Conservation (phyloP, 2,113 vertebrate species). For the Myotis brandtii region DNA sequence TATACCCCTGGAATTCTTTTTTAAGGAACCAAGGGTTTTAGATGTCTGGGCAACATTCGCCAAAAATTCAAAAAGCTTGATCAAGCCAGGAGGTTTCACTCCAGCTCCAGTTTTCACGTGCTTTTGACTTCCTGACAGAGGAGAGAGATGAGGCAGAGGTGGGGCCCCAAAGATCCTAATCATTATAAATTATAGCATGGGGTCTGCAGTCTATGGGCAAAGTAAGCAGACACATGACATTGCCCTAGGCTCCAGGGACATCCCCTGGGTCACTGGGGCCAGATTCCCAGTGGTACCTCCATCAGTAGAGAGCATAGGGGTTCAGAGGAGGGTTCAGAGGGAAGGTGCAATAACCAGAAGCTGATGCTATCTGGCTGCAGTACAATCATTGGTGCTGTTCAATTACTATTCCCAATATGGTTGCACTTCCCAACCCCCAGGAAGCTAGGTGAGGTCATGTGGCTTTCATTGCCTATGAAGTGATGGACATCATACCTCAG, state of each 20-base stretch:
- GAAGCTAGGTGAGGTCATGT: not conserved
- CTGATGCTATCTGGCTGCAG: not conserved
- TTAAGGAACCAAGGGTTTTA: constrained; percentile 67
- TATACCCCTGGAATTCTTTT: constrained; percentile 76
- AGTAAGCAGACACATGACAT: not conserved
- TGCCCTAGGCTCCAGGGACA: no score
- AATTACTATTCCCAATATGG: not conserved
- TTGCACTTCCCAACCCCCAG: not conserved
- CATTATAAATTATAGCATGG: not conserved
- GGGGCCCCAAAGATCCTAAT: not conserved
- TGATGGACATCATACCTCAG: not conserved
- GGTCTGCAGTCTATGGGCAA: not conserved
- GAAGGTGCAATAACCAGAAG: not conserved
- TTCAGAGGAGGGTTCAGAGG: not conserved
- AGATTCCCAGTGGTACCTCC: not conserved
- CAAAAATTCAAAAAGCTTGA: constrained; percentile 40
- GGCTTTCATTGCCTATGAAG: not conserved
- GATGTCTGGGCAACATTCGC: constrained; percentile 59
- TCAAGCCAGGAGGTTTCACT: not conserved
- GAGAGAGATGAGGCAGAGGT: not conserved
- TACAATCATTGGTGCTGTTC: not conserved
- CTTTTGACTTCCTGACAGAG: not conserved
- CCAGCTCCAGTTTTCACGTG: not conserved
- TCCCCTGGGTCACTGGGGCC: not conserved
- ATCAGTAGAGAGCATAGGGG: not conserved